A percentile compares a stretch with the other conserved stretches of the same genome.
Evolutionary conservation across 2,888 invertebrate species (phyloP).

Genomic region (Nebria salina): DNA sequence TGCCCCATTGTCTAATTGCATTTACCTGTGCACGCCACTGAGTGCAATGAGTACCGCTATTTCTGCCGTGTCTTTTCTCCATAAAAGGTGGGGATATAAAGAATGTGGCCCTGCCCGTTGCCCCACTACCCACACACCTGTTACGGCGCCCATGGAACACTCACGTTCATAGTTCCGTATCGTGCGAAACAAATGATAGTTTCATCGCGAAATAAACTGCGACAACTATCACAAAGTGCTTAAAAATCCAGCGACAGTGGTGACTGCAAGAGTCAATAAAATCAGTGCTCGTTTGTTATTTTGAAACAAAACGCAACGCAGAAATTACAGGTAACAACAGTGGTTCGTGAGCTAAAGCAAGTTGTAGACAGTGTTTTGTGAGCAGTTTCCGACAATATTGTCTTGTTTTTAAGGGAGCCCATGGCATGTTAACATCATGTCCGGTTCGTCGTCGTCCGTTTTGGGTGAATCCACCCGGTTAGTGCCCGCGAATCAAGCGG

Average conservation of each 20-base stretch:
- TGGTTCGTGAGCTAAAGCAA: conserved; percentile 27
- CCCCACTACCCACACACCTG: conserved; percentile 46
- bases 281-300: conserved; percentile 2
- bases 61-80: conserved; percentile 21
- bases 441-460: conserved; percentile 77
- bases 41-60: conserved; percentile 33
- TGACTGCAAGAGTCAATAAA: not conserved
- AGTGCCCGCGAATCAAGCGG: conserved; percentile 89
- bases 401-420: conserved; percentile 79
- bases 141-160: conserved; percentile 36
- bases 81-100: conserved; percentile 7
- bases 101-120: conserved; percentile 37
- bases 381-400: conserved; percentile 32
- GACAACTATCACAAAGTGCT: conserved; percentile 23
- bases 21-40: not conserved
- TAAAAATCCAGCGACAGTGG: conserved; percentile 9
- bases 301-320: not conserved
- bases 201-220: conserved; percentile 7
- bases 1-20: not conserved
- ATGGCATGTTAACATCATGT: conserved; percentile 93
- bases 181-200: conserved; percentile 16
- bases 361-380: conserved; percentile 30
- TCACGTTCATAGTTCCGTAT: conserved; percentile 35
- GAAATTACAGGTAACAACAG: conserved; percentile 35
- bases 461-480: conserved; percentile 88